phyloP scores from a whole-genome alignment of 2,888 invertebrate species.

The Noctua janthina region DNA sequence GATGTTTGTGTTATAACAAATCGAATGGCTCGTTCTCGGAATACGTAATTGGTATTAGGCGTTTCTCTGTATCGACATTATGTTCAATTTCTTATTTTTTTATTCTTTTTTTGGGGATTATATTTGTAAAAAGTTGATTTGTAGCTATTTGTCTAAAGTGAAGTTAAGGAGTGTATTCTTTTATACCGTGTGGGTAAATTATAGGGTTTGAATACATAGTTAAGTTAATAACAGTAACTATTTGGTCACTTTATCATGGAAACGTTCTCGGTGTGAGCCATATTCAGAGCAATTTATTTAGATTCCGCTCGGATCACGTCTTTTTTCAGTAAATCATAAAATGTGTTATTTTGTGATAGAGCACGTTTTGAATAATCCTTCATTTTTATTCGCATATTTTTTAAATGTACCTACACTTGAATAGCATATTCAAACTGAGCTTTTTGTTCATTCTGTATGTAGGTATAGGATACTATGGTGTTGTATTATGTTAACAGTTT shows the following conservation, averaged over 20 bases:
- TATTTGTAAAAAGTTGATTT: conserved; percentile 61
- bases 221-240: conserved; percentile 31
- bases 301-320: neutral
- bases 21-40: conserved; percentile 63
- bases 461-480: neutral
- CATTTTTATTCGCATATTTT: conserved; percentile 14
- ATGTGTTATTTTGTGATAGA: conserved; percentile 38
- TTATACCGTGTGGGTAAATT: conserved; percentile 42
- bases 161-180: conserved; percentile 38
- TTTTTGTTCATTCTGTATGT: neutral
- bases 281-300: conserved; percentile 30
- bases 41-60: conserved; percentile 70
- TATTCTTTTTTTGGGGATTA: conserved; percentile 35
- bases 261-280: conserved; percentile 10
- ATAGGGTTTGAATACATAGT: conserved; percentile 21
- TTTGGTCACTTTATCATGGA: neutral
- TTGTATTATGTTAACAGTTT: neutral
- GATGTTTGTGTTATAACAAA: conserved; percentile 65
- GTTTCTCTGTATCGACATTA: conserved; percentile 63
- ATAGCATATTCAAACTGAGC: neutral
- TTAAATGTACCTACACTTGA: neutral
- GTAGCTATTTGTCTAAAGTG: conserved; percentile 39
- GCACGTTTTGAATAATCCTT: conserved; percentile 38
- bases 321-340: conserved; percentile 42
- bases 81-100: conserved; percentile 53